phyloP scores from a whole-genome alignment of 1,140 invertebrate genomes.

The Sycobia sp. region DNA sequence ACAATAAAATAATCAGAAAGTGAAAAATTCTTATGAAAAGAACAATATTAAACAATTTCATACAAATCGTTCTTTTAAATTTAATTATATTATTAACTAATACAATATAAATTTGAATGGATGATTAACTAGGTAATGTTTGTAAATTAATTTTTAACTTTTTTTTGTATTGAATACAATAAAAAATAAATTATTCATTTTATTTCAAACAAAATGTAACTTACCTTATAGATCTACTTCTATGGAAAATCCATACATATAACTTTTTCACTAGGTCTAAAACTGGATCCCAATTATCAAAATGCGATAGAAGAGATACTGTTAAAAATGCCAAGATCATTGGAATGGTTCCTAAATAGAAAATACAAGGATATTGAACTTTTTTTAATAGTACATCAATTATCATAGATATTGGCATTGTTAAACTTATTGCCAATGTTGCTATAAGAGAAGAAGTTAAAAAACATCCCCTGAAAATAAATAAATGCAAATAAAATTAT shows the following conservation, averaged over 20 bases:
- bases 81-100: no score
- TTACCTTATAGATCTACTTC: constrained; percentile 62
- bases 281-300: constrained; percentile 86
- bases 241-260: constrained; percentile 64
- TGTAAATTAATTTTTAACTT: no score
- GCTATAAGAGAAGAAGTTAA: constrained; percentile 86
- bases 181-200: background rate
- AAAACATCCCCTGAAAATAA: constrained; percentile 79
- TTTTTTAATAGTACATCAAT: constrained; percentile 79
- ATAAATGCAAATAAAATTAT: constrained; percentile 23
- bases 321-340: constrained; percentile 80
- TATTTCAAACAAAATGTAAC: background rate
- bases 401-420: constrained; percentile 84
- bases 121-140: no score
- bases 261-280: constrained; percentile 68
- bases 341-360: constrained; percentile 81
- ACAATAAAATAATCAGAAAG: no score
- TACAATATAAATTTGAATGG: no score
- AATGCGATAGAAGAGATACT: constrained; percentile 77
- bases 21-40: no score
- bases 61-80: no score
- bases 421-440: constrained; percentile 80
- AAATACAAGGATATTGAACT: constrained; percentile 74
- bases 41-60: no score
- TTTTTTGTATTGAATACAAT: no score